Conservation (phyloP, 2,888 invertebrate species). For the Lordiphosa andalusiaca region DNA sequence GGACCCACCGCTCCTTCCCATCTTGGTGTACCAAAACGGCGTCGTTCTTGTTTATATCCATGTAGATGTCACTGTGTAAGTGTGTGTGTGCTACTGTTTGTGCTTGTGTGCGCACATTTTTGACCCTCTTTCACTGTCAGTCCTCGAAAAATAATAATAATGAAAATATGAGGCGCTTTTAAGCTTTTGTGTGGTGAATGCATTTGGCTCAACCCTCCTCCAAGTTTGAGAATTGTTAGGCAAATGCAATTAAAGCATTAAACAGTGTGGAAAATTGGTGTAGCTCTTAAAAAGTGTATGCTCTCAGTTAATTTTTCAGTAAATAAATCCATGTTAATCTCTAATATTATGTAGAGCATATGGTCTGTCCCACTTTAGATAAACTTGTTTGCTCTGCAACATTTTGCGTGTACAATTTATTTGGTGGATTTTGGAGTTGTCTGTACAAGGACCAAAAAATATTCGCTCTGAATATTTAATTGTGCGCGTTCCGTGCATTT, state of each 20-base stretch:
- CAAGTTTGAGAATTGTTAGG: constrained; percentile 28
- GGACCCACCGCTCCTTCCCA: constrained; percentile 11
- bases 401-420: constrained; percentile 24
- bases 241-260: constrained; percentile 48
- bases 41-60: constrained; percentile 14
- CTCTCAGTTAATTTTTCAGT: no score
- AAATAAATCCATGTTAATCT: no score
- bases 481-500: constrained; percentile 52
- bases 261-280: constrained; percentile 35
- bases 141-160: constrained; percentile 45
- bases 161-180: constrained; percentile 28
- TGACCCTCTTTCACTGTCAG: constrained; percentile 31
- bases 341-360: constrained; percentile 9
- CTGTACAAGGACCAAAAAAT: constrained; percentile 41
- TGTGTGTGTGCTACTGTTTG: constrained; percentile 14
- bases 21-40: constrained; percentile 15
- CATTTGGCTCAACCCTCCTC: constrained; percentile 9
- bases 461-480: constrained; percentile 70
- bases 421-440: constrained; percentile 15
- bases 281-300: no score
- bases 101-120: constrained; percentile 20
- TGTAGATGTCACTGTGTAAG: constrained; percentile 4
- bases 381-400: constrained; percentile 34
- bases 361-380: background rate
- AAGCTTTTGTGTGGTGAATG: constrained; percentile 5